Conservation (phyloP, 2,888 invertebrate genomes). For the Agrochola lychnidis region DNA sequence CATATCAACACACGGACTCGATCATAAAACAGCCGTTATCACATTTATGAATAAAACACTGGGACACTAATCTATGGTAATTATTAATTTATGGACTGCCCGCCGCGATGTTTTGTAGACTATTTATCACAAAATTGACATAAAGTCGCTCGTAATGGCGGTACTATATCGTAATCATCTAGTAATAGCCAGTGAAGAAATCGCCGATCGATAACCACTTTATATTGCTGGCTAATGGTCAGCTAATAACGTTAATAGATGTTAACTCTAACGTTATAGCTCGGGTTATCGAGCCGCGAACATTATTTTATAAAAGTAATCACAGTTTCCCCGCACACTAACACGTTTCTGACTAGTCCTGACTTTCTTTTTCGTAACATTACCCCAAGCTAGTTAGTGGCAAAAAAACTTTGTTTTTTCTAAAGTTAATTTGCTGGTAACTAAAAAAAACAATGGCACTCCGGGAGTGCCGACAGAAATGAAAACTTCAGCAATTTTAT, state of each 20-base stretch:
- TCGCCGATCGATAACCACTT: slow-evolving; percentile 63
- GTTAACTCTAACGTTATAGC: slow-evolving; percentile 64
- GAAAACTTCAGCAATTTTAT: no score
- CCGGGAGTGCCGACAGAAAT: no score
- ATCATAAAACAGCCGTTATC: slow-evolving; percentile 55
- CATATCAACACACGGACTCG: slow-evolving; percentile 35
- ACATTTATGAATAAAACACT: slow-evolving; percentile 47
- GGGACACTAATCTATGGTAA: slow-evolving; percentile 56
- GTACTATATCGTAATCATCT: slow-evolving; percentile 62
- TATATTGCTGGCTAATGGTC: slow-evolving; percentile 62
- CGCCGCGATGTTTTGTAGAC: slow-evolving; percentile 48
- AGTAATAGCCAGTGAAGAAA: slow-evolving; percentile 66
- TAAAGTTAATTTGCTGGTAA: slow-evolving; percentile 39
- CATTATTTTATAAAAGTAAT: slow-evolving; percentile 61
- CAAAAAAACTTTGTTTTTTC: slow-evolving; percentile 39
- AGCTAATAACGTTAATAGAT: slow-evolving; percentile 69
- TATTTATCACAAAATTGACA: slow-evolving; percentile 63
- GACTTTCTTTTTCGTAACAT: slow-evolving; percentile 41
- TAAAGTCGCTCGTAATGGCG: slow-evolving; percentile 56
- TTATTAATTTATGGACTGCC: slow-evolving; percentile 62
- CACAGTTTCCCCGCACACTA: slow-evolving; percentile 42
- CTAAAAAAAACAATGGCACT: slow-evolving; percentile 13
- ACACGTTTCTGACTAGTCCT: slow-evolving; percentile 39
- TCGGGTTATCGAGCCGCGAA: slow-evolving; percentile 53
- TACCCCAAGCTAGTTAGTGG: slow-evolving; percentile 41